A percentile compares a stretch with the other conserved stretches of the same genome.
Evolutionary conservation across 2,888 invertebrate genomes (phyloP).

Genomic region (Ceriagrion tenellum): DNA sequence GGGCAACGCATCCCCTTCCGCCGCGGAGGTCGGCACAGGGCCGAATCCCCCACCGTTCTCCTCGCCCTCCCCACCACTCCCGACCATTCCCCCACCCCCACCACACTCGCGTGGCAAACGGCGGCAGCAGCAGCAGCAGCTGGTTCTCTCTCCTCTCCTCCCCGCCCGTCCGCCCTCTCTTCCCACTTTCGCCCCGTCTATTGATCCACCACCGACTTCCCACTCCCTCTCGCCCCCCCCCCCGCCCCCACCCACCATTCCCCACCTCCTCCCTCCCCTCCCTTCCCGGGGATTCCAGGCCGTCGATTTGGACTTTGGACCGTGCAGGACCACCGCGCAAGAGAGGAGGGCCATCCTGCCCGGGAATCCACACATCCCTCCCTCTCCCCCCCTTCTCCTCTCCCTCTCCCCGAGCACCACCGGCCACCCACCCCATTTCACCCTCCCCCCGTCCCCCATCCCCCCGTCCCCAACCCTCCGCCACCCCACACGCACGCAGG

Average conservation of each 20-base stretch:
- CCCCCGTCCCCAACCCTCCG: background rate
- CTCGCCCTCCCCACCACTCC: background rate
- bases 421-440: no score
- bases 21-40: no score
- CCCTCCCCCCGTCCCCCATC: background rate
- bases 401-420: no score
- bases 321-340: constrained; percentile 38
- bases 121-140: background rate
- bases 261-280: background rate
- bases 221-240: background rate
- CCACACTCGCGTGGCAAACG: background rate
- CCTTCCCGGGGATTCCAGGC: constrained; percentile 57
- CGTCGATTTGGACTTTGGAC: constrained; percentile 58
- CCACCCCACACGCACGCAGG: background rate
- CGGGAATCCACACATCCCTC: background rate
- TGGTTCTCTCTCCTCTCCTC: background rate
- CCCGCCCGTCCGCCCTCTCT: background rate
- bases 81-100: background rate
- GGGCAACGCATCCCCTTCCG: background rate
- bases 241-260: no score
- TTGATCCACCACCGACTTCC: constrained; percentile 1
- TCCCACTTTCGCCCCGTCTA: constrained; percentile 51
- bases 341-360: constrained; percentile 32
- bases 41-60: background rate
- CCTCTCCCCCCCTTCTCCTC: no score